Evolutionary conservation across 2,797 vertebrate species (phyloP).

Genomic region (Anableps anableps): DNA sequence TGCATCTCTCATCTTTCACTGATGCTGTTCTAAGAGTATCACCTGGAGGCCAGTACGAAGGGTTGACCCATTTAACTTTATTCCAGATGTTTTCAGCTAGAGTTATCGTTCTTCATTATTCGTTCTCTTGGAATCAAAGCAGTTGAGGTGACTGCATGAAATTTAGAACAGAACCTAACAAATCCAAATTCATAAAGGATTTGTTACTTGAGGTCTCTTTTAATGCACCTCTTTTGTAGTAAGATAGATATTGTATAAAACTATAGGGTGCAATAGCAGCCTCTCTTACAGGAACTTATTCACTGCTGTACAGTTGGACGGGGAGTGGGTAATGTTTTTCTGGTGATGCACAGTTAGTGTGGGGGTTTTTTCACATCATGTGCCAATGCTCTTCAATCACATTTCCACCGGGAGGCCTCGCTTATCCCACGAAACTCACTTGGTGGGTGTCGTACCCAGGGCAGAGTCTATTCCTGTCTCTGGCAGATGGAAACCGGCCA

Average conservation of each 20-base stretch:
- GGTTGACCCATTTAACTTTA: slow-evolving; percentile 39
- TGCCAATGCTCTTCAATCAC: slow-evolving; percentile 37
- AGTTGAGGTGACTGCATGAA: slow-evolving; percentile 12
- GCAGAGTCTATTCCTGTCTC: slow-evolving; percentile 65
- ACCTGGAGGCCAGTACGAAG: slow-evolving; percentile 7
- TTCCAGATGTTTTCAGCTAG: slow-evolving; percentile 14
- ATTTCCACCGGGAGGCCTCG: slow-evolving; percentile 49
- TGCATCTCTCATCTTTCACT: slow-evolving; percentile 17
- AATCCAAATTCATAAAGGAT: not conserved
- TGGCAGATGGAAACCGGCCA: slow-evolving; percentile 41
- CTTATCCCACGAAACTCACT: slow-evolving; percentile 45
- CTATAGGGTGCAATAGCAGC: not conserved
- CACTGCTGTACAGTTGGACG: slow-evolving; percentile 15
- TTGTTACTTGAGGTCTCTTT: slow-evolving; percentile 11
- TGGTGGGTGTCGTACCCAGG: slow-evolving; percentile 49
- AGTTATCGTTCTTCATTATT: slow-evolving; percentile 16
- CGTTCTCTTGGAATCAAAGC: slow-evolving; percentile 7
- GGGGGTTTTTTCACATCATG: slow-evolving; percentile 32
- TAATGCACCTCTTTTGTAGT: not conserved
- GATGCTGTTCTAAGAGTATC: slow-evolving; percentile 15
- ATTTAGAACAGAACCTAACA: slow-evolving; percentile 1
- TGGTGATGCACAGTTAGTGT: slow-evolving; percentile 18
- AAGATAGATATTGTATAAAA: not conserved
- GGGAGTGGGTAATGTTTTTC: slow-evolving; percentile 38
- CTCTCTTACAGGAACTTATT: slow-evolving; percentile 24